Evolutionary conservation across 2,888 invertebrate genomes (phyloP).

Genomic region (Bursaphelenchus okinawaensis): DNA sequence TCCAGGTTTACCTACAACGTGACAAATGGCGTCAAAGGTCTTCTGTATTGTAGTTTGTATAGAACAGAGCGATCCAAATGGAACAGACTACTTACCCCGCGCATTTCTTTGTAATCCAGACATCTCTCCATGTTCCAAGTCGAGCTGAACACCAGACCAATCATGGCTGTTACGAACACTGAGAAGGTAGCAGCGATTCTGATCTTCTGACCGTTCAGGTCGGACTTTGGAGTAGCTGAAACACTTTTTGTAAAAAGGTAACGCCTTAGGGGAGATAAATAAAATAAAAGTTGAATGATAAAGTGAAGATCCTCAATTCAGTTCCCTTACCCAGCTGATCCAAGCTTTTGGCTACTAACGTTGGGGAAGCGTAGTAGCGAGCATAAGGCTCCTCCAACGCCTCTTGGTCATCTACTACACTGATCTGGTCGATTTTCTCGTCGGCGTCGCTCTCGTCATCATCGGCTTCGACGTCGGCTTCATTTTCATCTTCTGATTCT

Average conservation of each 20-base stretch:
- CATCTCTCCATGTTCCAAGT: neutral
- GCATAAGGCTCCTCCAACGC: neutral
- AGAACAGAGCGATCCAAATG: too few species aligned
- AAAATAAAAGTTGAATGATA: neutral
- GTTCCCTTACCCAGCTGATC: neutral
- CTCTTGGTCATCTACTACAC: neutral
- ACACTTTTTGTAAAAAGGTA: too few species aligned
- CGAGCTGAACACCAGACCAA: neutral
- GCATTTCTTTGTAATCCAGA: neutral
- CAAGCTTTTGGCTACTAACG: neutral
- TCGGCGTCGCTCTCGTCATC: neutral
- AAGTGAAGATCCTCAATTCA: neutral
- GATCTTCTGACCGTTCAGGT: neutral
- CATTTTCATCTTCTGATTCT: neutral
- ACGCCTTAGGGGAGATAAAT: too few species aligned
- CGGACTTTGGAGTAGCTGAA: too few species aligned
- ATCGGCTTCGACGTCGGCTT: neutral
- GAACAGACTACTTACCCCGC: neutral
- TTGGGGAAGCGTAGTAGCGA: neutral
- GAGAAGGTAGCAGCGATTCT: neutral
- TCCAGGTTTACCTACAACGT: neutral
- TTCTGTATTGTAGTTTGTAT: too few species aligned
- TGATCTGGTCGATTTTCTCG: neutral
- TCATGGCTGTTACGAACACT: neutral
- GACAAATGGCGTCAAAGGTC: too few species aligned